Evolutionary conservation across 2,797 vertebrate species (phyloP).

Genomic region (Protonibea diacanthus): DNA sequence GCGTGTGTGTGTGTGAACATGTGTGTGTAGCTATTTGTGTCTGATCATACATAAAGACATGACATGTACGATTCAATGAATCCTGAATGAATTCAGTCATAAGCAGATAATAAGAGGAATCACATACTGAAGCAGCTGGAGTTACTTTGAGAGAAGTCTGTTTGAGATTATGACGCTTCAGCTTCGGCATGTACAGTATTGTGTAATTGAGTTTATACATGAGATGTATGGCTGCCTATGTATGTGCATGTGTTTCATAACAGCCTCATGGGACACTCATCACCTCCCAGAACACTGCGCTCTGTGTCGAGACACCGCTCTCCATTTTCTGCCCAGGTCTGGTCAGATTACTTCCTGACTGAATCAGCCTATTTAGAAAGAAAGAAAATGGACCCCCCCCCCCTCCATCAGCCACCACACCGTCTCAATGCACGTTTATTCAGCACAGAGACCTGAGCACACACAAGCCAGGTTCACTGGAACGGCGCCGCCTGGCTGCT

Average conservation of each 20-base stretch:
- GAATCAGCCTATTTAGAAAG: conserved; percentile 68
- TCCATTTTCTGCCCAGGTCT: conserved; percentile 68
- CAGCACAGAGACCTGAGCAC: not conserved
- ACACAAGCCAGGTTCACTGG: not conserved
- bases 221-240: conserved; percentile 12
- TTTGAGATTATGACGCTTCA: not conserved
- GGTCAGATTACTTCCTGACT: conserved; percentile 76
- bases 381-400: conserved; percentile 68
- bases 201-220: conserved; percentile 29
- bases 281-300: conserved; percentile 64
- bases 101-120: not conserved
- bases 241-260: conserved; percentile 51
- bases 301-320: conserved; percentile 63
- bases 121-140: not conserved
- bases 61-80: not conserved
- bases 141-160: not conserved
- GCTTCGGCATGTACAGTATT: not conserved
- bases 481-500: conserved; percentile 53
- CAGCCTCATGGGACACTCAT: conserved; percentile 43
- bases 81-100: too few relatives aligned
- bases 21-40: conserved; percentile 6
- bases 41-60: not conserved
- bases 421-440: conserved; percentile 21
- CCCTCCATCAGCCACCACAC: not conserved
- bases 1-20: not conserved